Evolutionary conservation across 2,113 vertebrate species (phyloP), one percentile per base, ranked within the genome.

Genomic region (Ranitomeya variabilis): DNA sequence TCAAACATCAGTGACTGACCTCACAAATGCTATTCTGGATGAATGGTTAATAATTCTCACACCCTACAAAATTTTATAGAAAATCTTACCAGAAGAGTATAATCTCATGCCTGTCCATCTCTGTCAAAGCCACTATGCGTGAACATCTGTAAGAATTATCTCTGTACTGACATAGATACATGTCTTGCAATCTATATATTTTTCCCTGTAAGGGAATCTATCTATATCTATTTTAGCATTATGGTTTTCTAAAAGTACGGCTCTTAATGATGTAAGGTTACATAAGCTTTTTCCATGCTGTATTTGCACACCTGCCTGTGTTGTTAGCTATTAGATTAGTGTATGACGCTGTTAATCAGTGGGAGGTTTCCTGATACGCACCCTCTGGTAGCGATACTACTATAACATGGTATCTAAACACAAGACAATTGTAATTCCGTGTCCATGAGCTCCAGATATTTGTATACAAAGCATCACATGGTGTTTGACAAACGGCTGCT

Each of bases 301-400:
- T 83, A 45, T 69, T 51, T 84, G 37, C 82, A 69, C 45, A 55
- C 82, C 37, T 45, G 71, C 64, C 60, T 69, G 62, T 54, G 59
- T 62, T 83, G 31, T 45, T 31, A 52, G 45, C 73, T 52, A 52
- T 76, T 76, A 84, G 45, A 84, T 69, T 54, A 55, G 37, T 67
- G 7, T 3, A 0, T 83, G 81, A 37, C 37, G 66, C 14, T n/a
- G 6, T 67, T 23, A n/a, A 14, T 69, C n/a, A 31, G 51, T 54
- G 64, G 66, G 64, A 84, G 82, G 82, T 69, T 69, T 55, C 82
- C 64, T 84, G 15, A 37, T 23, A 84, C 64, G 54, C 82, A 69
- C 82, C 66, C 66, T 23, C 64, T 84, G 82, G 64, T 66, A 84
- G 21, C 37, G 26, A 15, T 71, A n/a, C 21, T 84, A 71, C 64